Evolutionary conservation across 2,113 vertebrate genomes (phyloP).

Genomic region (Nyctereutes procyonoides): DNA sequence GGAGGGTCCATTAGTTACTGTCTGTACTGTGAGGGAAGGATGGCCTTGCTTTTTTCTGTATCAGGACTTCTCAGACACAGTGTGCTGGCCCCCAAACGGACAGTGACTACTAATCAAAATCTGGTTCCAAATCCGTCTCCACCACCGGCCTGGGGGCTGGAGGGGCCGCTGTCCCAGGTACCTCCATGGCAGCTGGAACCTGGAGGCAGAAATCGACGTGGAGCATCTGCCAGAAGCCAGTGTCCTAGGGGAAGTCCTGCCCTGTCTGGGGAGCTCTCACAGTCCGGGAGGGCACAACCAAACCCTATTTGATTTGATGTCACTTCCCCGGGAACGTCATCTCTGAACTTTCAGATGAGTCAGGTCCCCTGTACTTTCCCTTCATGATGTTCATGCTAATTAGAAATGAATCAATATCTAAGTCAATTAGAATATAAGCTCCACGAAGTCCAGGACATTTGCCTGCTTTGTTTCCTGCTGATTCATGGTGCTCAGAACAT

Average conservation of each 20-base stretch:
- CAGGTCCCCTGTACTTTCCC: neutral
- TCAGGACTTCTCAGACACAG: neutral
- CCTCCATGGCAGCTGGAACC: neutral
- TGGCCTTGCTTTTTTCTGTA: conserved; percentile 13
- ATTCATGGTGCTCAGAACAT: neutral
- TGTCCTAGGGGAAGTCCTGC: neutral
- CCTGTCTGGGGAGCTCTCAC: neutral
- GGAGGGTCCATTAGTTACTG: conserved; percentile 67
- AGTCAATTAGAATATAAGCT: neutral
- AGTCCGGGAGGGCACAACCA: neutral
- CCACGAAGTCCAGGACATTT: neutral
- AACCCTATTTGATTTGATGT: neutral
- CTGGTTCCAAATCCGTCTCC: neutral
- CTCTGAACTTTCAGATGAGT: neutral
- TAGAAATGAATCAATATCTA: neutral
- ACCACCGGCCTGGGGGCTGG: neutral
- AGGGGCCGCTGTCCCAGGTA: neutral
- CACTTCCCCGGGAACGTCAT: neutral
- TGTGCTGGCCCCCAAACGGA: neutral
- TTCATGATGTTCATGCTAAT: neutral
- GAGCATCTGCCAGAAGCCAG: neutral
- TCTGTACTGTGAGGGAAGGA: neutral
- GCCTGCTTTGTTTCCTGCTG: neutral
- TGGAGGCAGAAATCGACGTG: neutral
- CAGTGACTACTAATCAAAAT: neutral